Base-by-base conservation (phyloP, 2,797 vertebrate species). In the Kryptolebias ocellatus region DNA sequence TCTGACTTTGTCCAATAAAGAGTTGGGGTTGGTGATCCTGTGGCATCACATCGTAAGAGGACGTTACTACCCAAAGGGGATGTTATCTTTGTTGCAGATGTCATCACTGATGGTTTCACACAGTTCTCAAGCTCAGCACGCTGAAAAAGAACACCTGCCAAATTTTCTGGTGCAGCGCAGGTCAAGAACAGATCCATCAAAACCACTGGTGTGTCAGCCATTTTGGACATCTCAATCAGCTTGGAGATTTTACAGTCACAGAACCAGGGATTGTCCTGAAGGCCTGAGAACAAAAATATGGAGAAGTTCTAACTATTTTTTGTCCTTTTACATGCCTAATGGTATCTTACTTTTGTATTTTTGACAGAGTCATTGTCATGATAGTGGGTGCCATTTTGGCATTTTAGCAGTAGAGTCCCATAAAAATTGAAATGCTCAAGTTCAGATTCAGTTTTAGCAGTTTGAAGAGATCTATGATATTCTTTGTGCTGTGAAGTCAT, bases 181-280 rank as follows among this genome's bases (percentile, higher is more conserved):
- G 90, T 84, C 84, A 99, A 75, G 60, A 95, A 59, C 0, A 94
- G 89, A 67, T 99, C 98, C 72, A 98, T 95, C 58, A 99, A 90
- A 68, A 98, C 86, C 50, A 98, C 61, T 0, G 89, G 79, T 0
- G 88, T 90, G 70, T 94, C 89, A 0, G 87, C 37, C 61, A 94
- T 94, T 92, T 96, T 98, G 29, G 97, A 96, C 79, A 98, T 83
- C 80, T 97, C 96, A 0, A 99, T 96, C 52, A 98, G 67, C 78
- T 96, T 98, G 64, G 97, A 98, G 88, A 99, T 96, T 74, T 94
- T 95, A 67, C 98, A 99, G 89, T 99, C 96, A 65, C 98, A 99
- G 85, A 93, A 93, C 98, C 98, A 99, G 1, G 95, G 96, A 72
- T 99, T 99, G 83, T 99, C 98, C 86, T 99, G 98, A 12, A 99